Base-by-base conservation (phyloP, 2,797 vertebrate species). In the Mus minutoides region DNA sequence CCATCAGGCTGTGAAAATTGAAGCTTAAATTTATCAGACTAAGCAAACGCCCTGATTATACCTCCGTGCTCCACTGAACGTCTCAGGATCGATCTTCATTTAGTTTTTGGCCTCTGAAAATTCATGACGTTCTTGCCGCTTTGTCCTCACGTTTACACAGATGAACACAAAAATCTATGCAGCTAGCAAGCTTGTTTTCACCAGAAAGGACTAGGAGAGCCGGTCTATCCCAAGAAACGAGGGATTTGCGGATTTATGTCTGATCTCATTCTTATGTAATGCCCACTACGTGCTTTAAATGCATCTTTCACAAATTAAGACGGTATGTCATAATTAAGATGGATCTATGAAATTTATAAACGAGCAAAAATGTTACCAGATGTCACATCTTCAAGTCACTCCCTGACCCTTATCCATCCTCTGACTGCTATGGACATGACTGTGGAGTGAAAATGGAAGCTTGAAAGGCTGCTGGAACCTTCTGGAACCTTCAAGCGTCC, bases 61-160 rank as follows among this genome's bases (percentile, higher is more conserved):
- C 9, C 2, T 91, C n/a, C 16, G 0, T 75, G 73, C 91, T 97
- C 60, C 69, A 2, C 52, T 93, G 60, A 78, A 80, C 34, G 94
- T 90, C 58, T 26, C 71, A 34, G 37, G 34, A 73, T 92, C 60
- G 64, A 62, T 91, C 75, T 94, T 82, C 95, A 92, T 83, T 93
- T 93, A 77, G 67, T 73, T 96, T 95, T 94, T 86, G 82, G 82
- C 37, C 67, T 92, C 88, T 97, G 77, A 94, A 95, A 96, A 83
- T 90, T 67, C 43, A 83, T 73, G 24, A 78, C 24, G 91, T 94
- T 94, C 83, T 85, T 75, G 11, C 26, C 40, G 73, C 54, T 75
- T 88, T 16, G 69, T 85, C 24, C n/a, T 80, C 31, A 56, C 43
- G 24, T 88, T 95, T 88, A 92, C 16, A 75, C 16, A 93, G 73